phyloP scores from a whole-genome alignment of 2,113 vertebrate species.

The Pollimyrus isidori region DNA sequence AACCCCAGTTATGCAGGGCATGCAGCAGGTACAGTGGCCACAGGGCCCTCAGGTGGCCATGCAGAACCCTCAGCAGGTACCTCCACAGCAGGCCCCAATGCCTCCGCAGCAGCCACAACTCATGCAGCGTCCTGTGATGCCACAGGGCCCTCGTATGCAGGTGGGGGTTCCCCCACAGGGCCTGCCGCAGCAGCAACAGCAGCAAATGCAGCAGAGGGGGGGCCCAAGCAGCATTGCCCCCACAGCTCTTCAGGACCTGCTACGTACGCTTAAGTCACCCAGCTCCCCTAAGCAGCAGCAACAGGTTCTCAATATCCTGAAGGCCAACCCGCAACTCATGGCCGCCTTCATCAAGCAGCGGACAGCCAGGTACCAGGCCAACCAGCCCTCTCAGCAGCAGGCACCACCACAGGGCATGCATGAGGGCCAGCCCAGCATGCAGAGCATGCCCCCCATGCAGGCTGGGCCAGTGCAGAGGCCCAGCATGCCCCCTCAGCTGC shows the following conservation, averaged over 20 bases:
- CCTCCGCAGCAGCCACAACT: constrained; percentile 40
- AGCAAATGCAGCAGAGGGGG: constrained; percentile 39
- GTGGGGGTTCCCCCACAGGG: constrained; percentile 22
- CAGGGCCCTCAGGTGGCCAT: constrained; percentile 60
- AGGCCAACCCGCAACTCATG: constrained; percentile 98
- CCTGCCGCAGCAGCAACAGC: constrained; percentile 24
- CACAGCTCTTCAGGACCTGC: constrained; percentile 48
- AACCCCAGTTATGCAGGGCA: constrained; percentile 68
- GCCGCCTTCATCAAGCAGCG: constrained; percentile 97
- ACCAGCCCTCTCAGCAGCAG: constrained; percentile 9
- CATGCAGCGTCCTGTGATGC: constrained; percentile 76
- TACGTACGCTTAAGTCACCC: constrained; percentile 91
- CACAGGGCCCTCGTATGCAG: constrained; percentile 72
- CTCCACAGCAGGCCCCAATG: constrained; percentile 39
- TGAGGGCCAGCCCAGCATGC: constrained; percentile 68
- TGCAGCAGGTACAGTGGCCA: constrained; percentile 78
- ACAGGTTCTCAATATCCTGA: constrained; percentile 95
- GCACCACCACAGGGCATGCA: constrained; percentile 58
- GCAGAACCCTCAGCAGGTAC: constrained; percentile 58
- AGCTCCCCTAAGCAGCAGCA: constrained; percentile 96
- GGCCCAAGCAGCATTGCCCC: constrained; percentile 61
- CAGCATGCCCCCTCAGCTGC: constrained; percentile 68
- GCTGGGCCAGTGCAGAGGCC: constrained; percentile 68
- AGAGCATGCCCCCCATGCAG: constrained; percentile 57
- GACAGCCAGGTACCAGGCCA: constrained; percentile 38